These are phyloP conservation scores for Triops cancriformis DNA, from an alignment of 1,140 invertebrate genomes.

Conservation along the genomic window DNA sequence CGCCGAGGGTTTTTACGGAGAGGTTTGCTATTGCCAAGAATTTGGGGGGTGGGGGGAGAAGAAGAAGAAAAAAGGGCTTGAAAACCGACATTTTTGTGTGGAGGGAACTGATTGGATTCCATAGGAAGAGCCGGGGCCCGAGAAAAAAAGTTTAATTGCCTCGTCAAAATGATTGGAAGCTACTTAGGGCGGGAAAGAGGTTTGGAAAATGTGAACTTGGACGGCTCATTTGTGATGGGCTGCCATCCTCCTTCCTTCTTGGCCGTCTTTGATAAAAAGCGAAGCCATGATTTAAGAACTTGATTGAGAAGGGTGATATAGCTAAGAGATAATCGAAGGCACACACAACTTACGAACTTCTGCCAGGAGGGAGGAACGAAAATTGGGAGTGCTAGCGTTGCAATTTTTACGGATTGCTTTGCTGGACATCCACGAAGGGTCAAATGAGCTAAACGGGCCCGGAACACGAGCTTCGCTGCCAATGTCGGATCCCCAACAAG, in stretches of 20 bases:
- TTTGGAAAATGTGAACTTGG: conserved; percentile 10
- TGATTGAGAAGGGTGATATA: neutral
- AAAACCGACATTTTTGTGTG: neutral
- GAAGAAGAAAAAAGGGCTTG: neutral
- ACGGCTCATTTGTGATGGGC: neutral
- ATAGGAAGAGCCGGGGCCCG: neutral
- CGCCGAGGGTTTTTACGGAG: neutral
- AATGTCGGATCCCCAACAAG: neutral
- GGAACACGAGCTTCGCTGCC: neutral
- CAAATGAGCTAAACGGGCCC: neutral
- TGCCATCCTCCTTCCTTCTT: conserved; percentile 10
- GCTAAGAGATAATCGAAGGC: neutral
- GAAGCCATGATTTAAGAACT: conserved; percentile 6
- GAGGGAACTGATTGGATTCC: conserved; percentile 12
- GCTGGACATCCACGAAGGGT: neutral
- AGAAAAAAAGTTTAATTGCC: conserved; percentile 6
- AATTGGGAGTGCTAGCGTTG: neutral
- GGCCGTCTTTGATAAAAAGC: conserved; percentile 4
- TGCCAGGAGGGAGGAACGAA: neutral
- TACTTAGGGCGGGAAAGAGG: conserved; percentile 9
- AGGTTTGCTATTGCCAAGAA: neutral
- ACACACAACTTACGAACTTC: neutral
- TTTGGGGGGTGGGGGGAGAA: neutral
- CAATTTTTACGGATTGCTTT: neutral
- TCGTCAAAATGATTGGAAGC: conserved; percentile 13